A percentile compares a stretch with the other conserved stretches of the same genome.
Conservation (phyloP, 1,140 invertebrate species). For the Andricus grossulariae region DNA sequence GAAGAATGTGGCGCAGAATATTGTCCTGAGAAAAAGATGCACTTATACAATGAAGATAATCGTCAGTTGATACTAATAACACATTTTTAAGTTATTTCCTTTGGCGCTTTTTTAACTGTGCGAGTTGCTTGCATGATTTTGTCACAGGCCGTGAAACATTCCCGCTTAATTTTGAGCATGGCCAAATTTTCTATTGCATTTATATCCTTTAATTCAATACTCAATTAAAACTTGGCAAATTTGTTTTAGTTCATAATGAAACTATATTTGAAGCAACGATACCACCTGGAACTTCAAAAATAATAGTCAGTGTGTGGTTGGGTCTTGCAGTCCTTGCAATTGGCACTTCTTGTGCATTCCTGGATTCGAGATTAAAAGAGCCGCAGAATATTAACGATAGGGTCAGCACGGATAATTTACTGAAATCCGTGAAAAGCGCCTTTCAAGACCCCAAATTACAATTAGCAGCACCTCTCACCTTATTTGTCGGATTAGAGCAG, state of each 20-base stretch:
- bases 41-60: constrained; percentile 45
- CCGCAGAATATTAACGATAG: constrained; percentile 64
- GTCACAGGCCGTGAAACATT: no score
- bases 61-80: neutral
- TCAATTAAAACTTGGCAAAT: no score
- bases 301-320: constrained; percentile 77
- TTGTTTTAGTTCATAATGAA: constrained; percentile 48
- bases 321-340: constrained; percentile 76
- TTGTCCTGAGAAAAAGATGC: constrained; percentile 64
- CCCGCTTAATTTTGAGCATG: no score
- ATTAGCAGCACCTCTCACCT: constrained; percentile 79
- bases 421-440: constrained; percentile 68
- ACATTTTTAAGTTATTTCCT: no score
- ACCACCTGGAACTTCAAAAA: constrained; percentile 69
- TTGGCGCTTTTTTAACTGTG: no score
- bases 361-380: constrained; percentile 73
- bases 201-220: no score
- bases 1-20: constrained; percentile 66
- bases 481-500: constrained; percentile 85
- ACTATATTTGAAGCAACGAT: constrained; percentile 68
- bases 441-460: constrained; percentile 77
- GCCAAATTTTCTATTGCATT: no score
- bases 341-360: constrained; percentile 75
- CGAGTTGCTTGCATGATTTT: no score
- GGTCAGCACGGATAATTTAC: constrained; percentile 50